phyloP scores from a whole-genome alignment of 2,888 invertebrate genomes.

The Amphiduros pacificus region DNA sequence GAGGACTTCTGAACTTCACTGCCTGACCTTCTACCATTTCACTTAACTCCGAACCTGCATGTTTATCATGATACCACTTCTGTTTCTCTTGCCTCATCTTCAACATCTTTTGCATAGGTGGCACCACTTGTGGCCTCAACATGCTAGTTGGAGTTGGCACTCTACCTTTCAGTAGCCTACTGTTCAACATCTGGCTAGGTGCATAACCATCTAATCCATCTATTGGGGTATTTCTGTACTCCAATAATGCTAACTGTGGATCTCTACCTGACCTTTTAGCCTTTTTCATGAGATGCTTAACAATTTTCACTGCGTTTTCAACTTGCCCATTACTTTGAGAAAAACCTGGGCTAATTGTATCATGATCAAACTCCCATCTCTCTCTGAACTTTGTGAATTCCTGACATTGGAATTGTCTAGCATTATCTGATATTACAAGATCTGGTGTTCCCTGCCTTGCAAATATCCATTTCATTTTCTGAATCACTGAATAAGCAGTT shows the following conservation, averaged over 20 bases:
- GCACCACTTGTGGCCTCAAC: no score
- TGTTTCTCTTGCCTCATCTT: no score
- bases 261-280: not conserved
- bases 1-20: no score
- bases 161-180: no score
- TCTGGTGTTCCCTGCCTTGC: conserved; percentile 30
- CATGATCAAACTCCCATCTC: conserved; percentile 6
- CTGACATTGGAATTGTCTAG: conserved; percentile 25
- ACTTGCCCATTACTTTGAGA: conserved; percentile 32
- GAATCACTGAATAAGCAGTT: conserved; percentile 8
- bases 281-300: conserved; percentile 24
- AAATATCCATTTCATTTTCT: conserved; percentile 22
- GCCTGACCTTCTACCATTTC: no score
- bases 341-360: conserved; percentile 27
- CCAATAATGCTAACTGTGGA: not conserved
- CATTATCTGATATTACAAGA: conserved; percentile 25
- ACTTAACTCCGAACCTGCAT: no score
- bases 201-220: no score
- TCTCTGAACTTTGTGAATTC: conserved; percentile 25
- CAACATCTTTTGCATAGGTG: no score
- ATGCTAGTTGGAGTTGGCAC: no score
- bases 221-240: no score
- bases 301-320: conserved; percentile 28
- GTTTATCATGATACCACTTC: no score
- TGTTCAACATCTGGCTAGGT: no score